These are phyloP conservation scores for Microhierax caerulescens DNA, from an alignment of 2,797 vertebrate genomes.

Conservation along the genomic window DNA sequence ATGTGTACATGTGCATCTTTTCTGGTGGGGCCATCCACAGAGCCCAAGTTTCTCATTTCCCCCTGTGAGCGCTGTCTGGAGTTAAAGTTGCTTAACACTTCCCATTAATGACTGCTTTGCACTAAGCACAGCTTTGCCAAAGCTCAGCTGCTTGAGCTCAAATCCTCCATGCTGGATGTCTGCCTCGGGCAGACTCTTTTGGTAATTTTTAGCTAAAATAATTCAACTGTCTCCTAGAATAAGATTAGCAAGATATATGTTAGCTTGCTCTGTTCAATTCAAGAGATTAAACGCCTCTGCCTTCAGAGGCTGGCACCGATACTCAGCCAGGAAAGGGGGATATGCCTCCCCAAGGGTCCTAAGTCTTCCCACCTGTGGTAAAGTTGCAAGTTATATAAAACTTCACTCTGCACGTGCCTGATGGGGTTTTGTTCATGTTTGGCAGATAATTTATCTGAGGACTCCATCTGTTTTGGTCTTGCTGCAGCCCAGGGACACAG, in stretches of 20 bases:
- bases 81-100: background rate
- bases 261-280: background rate
- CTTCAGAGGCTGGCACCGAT: background rate
- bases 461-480: background rate
- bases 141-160: background rate
- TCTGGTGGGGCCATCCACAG: background rate
- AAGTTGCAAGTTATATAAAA: background rate
- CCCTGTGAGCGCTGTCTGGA: background rate
- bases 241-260: background rate
- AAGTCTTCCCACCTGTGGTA: background rate
- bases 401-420: background rate
- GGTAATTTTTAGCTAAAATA: conserved; percentile 47
- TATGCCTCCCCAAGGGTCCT: background rate
- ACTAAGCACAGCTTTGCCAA: background rate
- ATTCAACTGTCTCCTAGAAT: conserved; percentile 9
- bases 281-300: background rate
- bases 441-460: background rate
- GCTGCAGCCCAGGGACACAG: background rate
- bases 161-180: background rate
- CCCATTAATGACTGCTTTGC: background rate
- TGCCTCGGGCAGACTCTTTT: background rate
- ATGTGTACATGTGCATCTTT: rapidly evolving
- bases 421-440: background rate
- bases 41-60: background rate
- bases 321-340: background rate